phyloP scores from a whole-genome alignment of 1,140 invertebrate species.

The Sitophilus oryzae region DNA sequence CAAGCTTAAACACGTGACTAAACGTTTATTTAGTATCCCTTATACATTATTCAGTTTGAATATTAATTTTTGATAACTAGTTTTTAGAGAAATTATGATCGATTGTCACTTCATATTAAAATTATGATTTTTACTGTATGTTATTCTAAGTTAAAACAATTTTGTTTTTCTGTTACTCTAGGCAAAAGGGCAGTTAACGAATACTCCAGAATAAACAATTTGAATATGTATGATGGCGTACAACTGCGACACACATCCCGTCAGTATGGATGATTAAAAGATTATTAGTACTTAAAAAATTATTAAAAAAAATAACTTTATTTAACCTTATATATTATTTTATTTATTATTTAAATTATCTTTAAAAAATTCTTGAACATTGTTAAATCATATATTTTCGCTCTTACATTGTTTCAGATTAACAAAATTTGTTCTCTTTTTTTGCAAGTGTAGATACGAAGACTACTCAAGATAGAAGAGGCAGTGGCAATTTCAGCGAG shows the following conservation, averaged over 20 bases:
- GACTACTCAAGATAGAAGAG: slow-evolving; percentile 41
- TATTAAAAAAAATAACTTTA: slow-evolving; percentile 16
- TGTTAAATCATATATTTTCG: no score
- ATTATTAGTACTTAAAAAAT: slow-evolving; percentile 30
- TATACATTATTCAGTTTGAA: no score
- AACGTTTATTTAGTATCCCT: no score
- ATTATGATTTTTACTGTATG: not conserved
- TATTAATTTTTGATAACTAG: no score
- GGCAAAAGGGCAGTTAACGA: slow-evolving; percentile 56
- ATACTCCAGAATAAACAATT: slow-evolving; percentile 60
- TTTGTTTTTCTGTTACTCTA: slow-evolving; percentile 24
- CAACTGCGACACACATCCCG: slow-evolving; percentile 61
- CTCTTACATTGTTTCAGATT: slow-evolving; percentile 20
- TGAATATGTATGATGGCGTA: slow-evolving; percentile 63
- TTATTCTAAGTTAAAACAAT: slow-evolving; percentile 1
- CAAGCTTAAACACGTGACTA: no score
- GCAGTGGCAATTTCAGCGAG: slow-evolving; percentile 25
- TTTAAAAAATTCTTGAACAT: slow-evolving; percentile 8
- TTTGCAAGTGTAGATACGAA: slow-evolving; percentile 39
- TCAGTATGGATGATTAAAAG: slow-evolving; percentile 63
- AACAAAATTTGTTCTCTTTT: slow-evolving; percentile 31
- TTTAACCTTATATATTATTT: slow-evolving; percentile 6
- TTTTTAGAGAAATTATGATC: no score
- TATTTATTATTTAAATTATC: slow-evolving; percentile 16
- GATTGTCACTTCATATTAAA: no score